These are phyloP conservation scores for Isoperla grammatica DNA, from an alignment of 2,888 invertebrate species.

Conservation along the genomic window DNA sequence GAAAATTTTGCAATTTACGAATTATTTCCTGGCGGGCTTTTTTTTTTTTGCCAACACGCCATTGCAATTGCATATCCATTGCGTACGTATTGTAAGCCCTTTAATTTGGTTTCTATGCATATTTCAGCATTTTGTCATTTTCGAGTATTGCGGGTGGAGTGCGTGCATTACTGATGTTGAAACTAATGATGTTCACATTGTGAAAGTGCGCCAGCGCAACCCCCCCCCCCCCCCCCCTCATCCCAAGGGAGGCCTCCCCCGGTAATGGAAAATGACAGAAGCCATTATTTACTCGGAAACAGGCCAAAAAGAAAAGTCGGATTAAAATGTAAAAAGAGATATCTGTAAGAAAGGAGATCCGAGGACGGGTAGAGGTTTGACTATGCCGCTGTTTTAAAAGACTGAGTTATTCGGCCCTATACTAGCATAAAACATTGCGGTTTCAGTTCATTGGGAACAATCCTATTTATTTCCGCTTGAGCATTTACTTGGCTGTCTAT, in stretches of 20 bases:
- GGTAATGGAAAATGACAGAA: slow-evolving; percentile 48
- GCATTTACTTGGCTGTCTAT: no score
- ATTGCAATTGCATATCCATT: neutral
- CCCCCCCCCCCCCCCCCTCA: neutral
- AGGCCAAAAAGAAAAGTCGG: slow-evolving; percentile 26
- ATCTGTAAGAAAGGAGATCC: neutral
- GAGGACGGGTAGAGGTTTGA: no score
- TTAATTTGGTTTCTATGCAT: slow-evolving; percentile 1
- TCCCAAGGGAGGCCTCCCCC: slow-evolving; percentile 31
- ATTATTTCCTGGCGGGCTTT: neutral
- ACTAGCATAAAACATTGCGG: no score
- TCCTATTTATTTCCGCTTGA: no score
- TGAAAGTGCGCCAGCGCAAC: neutral
- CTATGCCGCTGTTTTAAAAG: no score
- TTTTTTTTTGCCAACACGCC: neutral
- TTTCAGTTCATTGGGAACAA: no score
- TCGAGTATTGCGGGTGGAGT: neutral
- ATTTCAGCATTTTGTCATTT: slow-evolving; percentile 15
- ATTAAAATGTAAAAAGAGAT: slow-evolving; percentile 15
- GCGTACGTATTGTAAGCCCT: neutral
- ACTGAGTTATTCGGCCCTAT: no score
- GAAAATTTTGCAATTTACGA: neutral
- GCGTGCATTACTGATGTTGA: slow-evolving; percentile 14
- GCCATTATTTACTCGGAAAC: slow-evolving; percentile 48
- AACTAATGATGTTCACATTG: slow-evolving; percentile 15